These are phyloP conservation scores for Drosophila setifemur DNA, from an alignment of 1,140 invertebrate genomes.

Conservation along the genomic window DNA sequence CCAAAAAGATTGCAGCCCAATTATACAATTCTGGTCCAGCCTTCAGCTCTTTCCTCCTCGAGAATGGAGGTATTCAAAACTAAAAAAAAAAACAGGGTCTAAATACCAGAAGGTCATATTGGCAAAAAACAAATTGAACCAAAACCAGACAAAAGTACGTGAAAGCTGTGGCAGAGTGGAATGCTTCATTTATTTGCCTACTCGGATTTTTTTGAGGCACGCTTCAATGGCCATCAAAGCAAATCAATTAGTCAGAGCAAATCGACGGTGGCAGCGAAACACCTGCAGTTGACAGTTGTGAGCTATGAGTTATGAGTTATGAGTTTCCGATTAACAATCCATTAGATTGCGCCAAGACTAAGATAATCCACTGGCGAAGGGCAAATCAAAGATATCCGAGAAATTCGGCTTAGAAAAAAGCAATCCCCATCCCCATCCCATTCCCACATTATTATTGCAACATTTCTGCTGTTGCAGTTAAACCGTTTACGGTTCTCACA, in stretches of 20 bases:
- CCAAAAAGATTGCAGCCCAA: background rate
- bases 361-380: background rate
- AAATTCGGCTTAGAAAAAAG: background rate
- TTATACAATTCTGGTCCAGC: conserved; percentile 7
- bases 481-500: conserved; percentile 22
- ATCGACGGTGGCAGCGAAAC: conserved; percentile 13
- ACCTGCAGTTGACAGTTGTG: conserved; percentile 38
- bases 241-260: conserved; percentile 61
- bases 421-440: background rate
- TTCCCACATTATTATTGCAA: background rate
- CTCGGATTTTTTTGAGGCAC: conserved; percentile 8
- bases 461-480: background rate
- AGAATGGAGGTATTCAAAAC: too few relatives aligned
- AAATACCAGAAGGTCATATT: background rate
- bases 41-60: conserved; percentile 5
- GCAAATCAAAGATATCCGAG: background rate
- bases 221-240: conserved; percentile 33
- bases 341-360: conserved; percentile 5
- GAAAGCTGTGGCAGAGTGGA: conserved; percentile 20
- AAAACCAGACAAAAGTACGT: conserved; percentile 6
- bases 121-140: conserved; percentile 14
- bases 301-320: conserved; percentile 20
- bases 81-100: background rate
- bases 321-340: background rate
- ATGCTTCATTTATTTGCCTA: too few relatives aligned